These are phyloP conservation scores for Pseudomugil gertrudae DNA, from an alignment of 2,797 vertebrate species.

Conservation along the genomic window DNA sequence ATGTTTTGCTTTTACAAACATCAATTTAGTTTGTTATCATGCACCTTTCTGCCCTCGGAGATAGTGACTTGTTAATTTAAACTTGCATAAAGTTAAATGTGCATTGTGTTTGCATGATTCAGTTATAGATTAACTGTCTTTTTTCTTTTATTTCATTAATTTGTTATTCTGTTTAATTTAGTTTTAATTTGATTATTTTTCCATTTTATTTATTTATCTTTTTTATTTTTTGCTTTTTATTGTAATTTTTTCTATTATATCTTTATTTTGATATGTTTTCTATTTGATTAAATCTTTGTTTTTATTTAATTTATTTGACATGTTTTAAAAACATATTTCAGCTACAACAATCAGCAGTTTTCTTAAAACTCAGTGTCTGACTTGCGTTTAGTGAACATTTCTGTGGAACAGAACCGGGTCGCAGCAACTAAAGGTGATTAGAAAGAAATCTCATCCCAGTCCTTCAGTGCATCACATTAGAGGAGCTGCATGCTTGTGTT, in stretches of 20 bases:
- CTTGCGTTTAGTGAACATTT: conserved; percentile 16
- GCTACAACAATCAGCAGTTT: neutral
- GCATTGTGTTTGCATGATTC: neutral
- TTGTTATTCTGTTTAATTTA: neutral
- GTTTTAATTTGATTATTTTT: neutral
- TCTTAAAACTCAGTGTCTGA: neutral
- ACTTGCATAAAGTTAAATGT: neutral
- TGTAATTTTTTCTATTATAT: no score
- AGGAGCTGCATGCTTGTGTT: conserved; percentile 34
- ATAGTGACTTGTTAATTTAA: neutral
- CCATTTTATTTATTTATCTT: no score
- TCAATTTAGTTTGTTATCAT: neutral
- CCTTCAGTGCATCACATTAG: conserved; percentile 55
- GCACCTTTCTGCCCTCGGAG: neutral
- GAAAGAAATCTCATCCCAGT: conserved; percentile 38
- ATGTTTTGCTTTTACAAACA: neutral
- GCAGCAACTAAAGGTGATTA: conserved; percentile 53
- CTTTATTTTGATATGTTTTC: no score
- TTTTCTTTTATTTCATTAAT: neutral
- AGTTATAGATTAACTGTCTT: neutral
- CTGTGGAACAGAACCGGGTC: conserved; percentile 45
- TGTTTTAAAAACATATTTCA: neutral
- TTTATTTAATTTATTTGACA: no score
- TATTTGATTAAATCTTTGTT: conserved; percentile 22
- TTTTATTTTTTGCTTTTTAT: no score